Percentiles rank a stretch among this genome's conserved stretches.
Evolutionary conservation across 2,797 vertebrate species (phyloP).

Genomic region (Mormyrops attenuatus): DNA sequence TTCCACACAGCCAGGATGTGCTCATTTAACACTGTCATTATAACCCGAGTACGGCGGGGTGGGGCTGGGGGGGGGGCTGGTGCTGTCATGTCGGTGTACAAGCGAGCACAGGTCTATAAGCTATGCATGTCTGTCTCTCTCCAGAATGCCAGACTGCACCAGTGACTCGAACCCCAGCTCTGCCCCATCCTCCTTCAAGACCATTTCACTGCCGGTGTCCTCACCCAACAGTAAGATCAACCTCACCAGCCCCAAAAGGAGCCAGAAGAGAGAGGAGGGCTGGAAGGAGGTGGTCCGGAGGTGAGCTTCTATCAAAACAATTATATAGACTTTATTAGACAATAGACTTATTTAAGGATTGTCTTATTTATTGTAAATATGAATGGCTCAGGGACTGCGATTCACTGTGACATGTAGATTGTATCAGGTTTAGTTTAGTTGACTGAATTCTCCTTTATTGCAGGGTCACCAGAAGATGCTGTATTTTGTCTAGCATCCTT

Average conservation of each 20-base stretch:
- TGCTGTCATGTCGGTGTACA: background rate
- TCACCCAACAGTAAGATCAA: slow-evolving; percentile 92
- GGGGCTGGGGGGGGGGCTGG: background rate
- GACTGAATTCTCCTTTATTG: no score
- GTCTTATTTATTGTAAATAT: background rate
- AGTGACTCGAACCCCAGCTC: slow-evolving; percentile 73
- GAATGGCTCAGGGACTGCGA: background rate
- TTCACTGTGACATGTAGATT: background rate
- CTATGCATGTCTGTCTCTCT: background rate
- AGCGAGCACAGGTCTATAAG: background rate
- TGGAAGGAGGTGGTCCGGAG: slow-evolving; percentile 98
- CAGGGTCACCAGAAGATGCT: background rate
- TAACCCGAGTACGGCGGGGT: background rate
- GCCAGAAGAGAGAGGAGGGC: slow-evolving; percentile 95
- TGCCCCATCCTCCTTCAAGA: slow-evolving; percentile 76
- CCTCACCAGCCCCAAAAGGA: slow-evolving; percentile 92
- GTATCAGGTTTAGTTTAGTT: background rate
- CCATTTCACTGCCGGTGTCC: slow-evolving; percentile 80
- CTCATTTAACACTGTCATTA: background rate
- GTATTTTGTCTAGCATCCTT: background rate
- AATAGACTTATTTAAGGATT: background rate
- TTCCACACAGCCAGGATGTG: background rate
- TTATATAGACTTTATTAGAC: background rate
- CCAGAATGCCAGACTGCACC: slow-evolving; percentile 57
- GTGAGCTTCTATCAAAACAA: slow-evolving; percentile 48